Percentiles rank a stretch among this genome's conserved stretches.
Conservation (phyloP, 2,113 vertebrate genomes). For the Leucosticte australis region DNA sequence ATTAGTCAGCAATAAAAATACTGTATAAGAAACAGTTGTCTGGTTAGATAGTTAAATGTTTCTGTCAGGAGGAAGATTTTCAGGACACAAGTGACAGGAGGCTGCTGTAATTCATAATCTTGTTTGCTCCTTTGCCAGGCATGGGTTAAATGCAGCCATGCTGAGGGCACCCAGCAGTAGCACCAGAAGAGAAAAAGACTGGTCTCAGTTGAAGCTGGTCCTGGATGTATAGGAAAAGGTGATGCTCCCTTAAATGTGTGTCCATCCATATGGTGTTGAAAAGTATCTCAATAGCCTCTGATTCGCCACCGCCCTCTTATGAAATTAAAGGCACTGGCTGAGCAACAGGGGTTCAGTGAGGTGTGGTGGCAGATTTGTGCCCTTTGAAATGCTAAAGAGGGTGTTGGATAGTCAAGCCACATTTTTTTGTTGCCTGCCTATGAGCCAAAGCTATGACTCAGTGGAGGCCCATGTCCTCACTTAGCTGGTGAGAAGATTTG, state of each 20-base stretch:
- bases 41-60: background rate
- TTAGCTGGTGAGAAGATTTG: background rate
- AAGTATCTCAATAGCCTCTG: background rate
- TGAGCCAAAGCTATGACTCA: background rate
- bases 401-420: background rate
- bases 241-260: background rate
- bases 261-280: background rate
- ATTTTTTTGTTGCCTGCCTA: background rate
- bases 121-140: background rate
- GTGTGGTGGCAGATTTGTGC: background rate
- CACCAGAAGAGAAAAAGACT: background rate
- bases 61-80: background rate
- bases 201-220: background rate
- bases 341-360: background rate
- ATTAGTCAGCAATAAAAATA: background rate
- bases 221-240: accelerated
- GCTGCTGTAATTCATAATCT: background rate
- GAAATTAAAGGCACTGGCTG: background rate
- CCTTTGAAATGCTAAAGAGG: background rate
- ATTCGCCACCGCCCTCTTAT: accelerated
- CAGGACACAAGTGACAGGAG: background rate
- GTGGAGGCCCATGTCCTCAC: background rate
- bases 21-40: background rate
- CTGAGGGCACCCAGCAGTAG: background rate
- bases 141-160: background rate